Percentiles rank a stretch among this genome's conserved stretches.
Conservation (phyloP, 2,113 vertebrate genomes). For the Gymnocephalus cernua region DNA sequence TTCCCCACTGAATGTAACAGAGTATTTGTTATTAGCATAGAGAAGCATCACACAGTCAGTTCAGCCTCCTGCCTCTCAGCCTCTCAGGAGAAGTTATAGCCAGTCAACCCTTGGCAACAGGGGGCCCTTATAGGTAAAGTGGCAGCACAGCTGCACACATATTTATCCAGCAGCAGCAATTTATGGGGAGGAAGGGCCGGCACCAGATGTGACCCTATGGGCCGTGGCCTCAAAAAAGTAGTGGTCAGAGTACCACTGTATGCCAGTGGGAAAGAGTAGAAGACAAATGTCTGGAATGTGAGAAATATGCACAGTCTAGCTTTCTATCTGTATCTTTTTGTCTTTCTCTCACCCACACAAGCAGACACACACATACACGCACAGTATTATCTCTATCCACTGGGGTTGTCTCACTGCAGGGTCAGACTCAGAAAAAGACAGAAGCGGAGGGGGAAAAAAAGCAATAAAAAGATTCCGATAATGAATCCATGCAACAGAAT, state of each 20-base stretch:
- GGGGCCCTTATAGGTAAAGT: conserved; percentile 76
- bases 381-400: conserved; percentile 34
- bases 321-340: conserved; percentile 4
- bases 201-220: conserved; percentile 60
- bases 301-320: background rate
- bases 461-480: conserved; percentile 61
- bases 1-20: background rate
- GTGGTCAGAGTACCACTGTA: background rate
- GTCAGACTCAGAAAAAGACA: conserved; percentile 48
- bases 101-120: conserved; percentile 49
- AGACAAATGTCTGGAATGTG: conserved; percentile 9
- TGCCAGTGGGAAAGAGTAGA: background rate
- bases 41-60: conserved; percentile 40
- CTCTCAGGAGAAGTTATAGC: conserved; percentile 67
- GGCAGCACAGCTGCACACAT: conserved; percentile 72
- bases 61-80: conserved; percentile 40
- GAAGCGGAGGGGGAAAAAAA: conserved; percentile 12
- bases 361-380: background rate
- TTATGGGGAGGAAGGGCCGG: conserved; percentile 60
- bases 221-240: conserved; percentile 34
- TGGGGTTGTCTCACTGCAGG: conserved; percentile 53
- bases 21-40: conserved; percentile 6
- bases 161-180: conserved; percentile 74
- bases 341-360: conserved; percentile 12
- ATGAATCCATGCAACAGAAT: conserved; percentile 62